phyloP scores from a whole-genome alignment of 2,888 invertebrate species.

The Cordylochernes scorpioides region DNA sequence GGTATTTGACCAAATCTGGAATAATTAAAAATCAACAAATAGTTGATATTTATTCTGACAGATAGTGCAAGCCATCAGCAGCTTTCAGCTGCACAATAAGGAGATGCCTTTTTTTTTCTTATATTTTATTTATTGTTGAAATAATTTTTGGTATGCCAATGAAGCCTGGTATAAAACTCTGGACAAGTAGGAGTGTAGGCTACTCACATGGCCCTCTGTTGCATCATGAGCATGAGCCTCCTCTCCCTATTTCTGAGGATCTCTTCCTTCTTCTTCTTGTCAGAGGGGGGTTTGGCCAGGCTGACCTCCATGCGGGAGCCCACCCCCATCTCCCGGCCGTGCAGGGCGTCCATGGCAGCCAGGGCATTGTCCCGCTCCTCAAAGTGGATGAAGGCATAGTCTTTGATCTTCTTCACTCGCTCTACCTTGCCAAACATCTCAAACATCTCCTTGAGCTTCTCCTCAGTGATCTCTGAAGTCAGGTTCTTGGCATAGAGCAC shows the following conservation, averaged over 20 bases:
- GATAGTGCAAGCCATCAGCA: too few relatives aligned
- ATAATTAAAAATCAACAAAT: too few relatives aligned
- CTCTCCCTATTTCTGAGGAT: constrained; percentile 66
- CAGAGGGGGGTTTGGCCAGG: constrained; percentile 91
- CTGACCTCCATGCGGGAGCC: constrained; percentile 72
- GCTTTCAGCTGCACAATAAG: too few relatives aligned
- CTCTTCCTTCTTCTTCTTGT: constrained; percentile 93
- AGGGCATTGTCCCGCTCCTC: constrained; percentile 89
- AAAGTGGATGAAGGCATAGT: constrained; percentile 97
- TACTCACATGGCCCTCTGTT: constrained; percentile 13
- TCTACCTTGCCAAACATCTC: constrained; percentile 83
- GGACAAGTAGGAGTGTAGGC: too few relatives aligned
- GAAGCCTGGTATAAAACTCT: too few relatives aligned
- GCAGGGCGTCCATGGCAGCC: constrained; percentile 34
- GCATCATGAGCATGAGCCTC: constrained; percentile 37
- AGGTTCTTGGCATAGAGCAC: constrained; percentile 92
- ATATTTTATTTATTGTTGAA: too few relatives aligned
- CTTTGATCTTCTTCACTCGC: constrained; percentile 95
- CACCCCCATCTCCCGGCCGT: constrained; percentile 20
- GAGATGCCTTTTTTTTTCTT: too few relatives aligned
- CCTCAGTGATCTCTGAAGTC: constrained; percentile 87
- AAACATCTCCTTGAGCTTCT: constrained; percentile 78
- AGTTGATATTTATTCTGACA: too few relatives aligned
- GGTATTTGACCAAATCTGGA: too few relatives aligned
- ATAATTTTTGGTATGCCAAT: too few relatives aligned